A percentile compares a stretch with the other conserved stretches of the same genome.
Evolutionary conservation across 2,888 invertebrate genomes (phyloP).

Genomic region (Leuctra nigra): DNA sequence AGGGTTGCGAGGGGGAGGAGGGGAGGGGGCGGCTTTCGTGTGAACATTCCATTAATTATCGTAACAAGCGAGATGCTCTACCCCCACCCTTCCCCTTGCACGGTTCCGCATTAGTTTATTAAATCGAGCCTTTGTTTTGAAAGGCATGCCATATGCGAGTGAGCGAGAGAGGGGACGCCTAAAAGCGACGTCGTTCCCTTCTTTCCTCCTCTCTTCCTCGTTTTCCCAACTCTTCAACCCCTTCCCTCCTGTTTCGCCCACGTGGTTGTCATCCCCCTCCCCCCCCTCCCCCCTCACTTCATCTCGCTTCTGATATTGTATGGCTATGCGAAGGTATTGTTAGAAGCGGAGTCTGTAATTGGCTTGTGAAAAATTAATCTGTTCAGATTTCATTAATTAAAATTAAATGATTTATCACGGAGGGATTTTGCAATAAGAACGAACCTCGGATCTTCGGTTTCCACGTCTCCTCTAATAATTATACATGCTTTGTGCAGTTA

Average conservation of each 20-base stretch:
- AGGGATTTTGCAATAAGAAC: slow-evolving; percentile 10
- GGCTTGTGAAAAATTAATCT: slow-evolving; percentile 14
- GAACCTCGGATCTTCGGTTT: too few species aligned
- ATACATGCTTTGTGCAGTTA: background rate
- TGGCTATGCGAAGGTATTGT: background rate
- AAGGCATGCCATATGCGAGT: slow-evolving; percentile 5
- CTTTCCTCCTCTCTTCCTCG: background rate
- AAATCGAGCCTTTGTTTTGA: slow-evolving; percentile 29
- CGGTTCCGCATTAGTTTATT: slow-evolving; percentile 29
- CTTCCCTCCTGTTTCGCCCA: background rate
- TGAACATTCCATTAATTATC: slow-evolving; percentile 30
- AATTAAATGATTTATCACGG: slow-evolving; percentile 11
- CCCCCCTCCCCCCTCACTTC: background rate
- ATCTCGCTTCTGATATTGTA: background rate
- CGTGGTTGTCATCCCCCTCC: background rate
- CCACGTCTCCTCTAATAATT: too few species aligned
- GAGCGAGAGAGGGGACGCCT: background rate
- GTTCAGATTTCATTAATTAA: slow-evolving; percentile 11
- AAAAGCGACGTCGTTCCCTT: background rate
- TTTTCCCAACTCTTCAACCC: background rate
- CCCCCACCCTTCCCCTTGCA: slow-evolving; percentile 16
- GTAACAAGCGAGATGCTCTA: slow-evolving; percentile 24
- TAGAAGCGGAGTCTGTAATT: slow-evolving; percentile 8
- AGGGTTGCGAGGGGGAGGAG: background rate
- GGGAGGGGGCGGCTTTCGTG: slow-evolving; percentile 22